Evolutionary conservation across 2,888 invertebrate species (phyloP), one percentile per base, ranked within the genome.

Genomic region (Drosophila borborema): DNA sequence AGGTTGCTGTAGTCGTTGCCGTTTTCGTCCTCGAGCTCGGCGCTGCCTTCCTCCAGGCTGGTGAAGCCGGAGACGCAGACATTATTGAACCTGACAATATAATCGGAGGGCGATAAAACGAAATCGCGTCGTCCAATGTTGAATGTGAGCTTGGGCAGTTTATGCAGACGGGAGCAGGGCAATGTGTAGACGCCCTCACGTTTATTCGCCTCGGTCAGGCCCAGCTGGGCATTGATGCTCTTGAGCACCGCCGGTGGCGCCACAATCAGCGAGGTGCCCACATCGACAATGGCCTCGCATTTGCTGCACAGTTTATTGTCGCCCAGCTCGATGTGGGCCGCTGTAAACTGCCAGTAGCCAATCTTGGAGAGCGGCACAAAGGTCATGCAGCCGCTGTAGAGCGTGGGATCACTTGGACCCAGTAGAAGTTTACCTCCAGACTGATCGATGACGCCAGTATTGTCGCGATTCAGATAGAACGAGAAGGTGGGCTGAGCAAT

Each of bases 301-400:
- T 94, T 92, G 1, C 92, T 79, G 91, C 98, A 98, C 92, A 96
- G 95, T 20, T 90, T 81, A 12, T 93, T 90, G 0, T 93, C 94
- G 60, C 62, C 82, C 61, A 36, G 96, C 91, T 34, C 92, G 93
- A 92, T 98, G 41, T 62, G 63, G 1, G 20, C 97, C 96, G 99
- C 96, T 89, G 94, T 94, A 94, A 99, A 98, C 94, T 99, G 98
- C 99, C 99, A 99, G 94, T 99, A 99, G 70, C 96, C 96, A 93
- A 97, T 94, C 76, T 95, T 94, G 80, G 95, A 95, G 0, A 99
- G 96, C 10, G 97, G 95, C 77, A 97, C 94, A 93, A 98, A 98
- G 10, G 89, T 90, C 7, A 89, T 58, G 31, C 74, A 80, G 7
- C 92, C 98, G 64, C 94, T 94, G 94, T 98, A 99, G 92, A 98